These are phyloP conservation scores for Polyommatus iphigenia DNA, from an alignment of 2,888 invertebrate genomes.

Conservation along the genomic window DNA sequence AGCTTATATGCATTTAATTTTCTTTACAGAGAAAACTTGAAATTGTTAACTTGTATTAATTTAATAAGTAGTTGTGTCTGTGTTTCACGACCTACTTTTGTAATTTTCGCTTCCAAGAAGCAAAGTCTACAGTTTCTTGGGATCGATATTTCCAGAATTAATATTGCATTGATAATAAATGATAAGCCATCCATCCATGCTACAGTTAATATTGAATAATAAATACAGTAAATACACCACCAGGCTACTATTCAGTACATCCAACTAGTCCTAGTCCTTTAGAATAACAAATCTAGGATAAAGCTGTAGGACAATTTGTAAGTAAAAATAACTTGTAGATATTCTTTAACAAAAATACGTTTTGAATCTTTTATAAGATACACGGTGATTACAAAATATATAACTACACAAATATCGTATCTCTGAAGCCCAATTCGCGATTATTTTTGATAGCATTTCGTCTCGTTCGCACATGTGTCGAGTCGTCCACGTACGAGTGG, in stretches of 20 bases:
- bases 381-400: slow-evolving; percentile 66
- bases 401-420: slow-evolving; percentile 63
- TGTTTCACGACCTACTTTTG: no score
- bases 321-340: slow-evolving; percentile 29
- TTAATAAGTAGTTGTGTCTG: no score
- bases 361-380: slow-evolving; percentile 57
- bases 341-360: slow-evolving; percentile 39
- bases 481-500: background rate
- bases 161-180: background rate
- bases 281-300: slow-evolving; percentile 21
- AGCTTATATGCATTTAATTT: no score
- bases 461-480: background rate
- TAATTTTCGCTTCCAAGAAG: no score
- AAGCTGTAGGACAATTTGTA: slow-evolving; percentile 25
- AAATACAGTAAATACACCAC: background rate
- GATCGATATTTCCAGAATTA: background rate
- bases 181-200: no score
- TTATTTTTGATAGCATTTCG: background rate
- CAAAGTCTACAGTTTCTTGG: no score
- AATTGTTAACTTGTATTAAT: no score
- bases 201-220: background rate
- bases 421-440: slow-evolving; percentile 60
- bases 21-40: no score
- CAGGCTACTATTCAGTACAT: background rate
- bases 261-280: slow-evolving; percentile 1